Conservation (phyloP, 2,888 invertebrate genomes). For the Drosophila sordidula region DNA sequence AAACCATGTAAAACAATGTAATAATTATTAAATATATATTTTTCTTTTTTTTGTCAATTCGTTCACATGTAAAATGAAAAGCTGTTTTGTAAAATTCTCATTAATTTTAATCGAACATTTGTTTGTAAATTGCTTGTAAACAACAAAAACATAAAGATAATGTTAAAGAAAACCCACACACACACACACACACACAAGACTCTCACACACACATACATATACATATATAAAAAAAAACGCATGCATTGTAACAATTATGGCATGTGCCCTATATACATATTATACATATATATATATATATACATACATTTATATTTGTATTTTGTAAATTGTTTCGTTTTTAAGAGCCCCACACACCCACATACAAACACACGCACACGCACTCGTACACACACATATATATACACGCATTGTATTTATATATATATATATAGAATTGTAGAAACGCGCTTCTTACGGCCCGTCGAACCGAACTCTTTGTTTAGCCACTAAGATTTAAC, state of each 20-base stretch:
- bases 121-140: slow-evolving; percentile 63
- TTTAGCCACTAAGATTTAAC: slow-evolving; percentile 66
- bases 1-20: slow-evolving; percentile 58
- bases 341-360: slow-evolving; percentile 51
- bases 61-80: slow-evolving; percentile 68
- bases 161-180: slow-evolving; percentile 22
- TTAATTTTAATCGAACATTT: slow-evolving; percentile 65
- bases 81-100: slow-evolving; percentile 70
- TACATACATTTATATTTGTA: slow-evolving; percentile 48
- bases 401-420: slow-evolving; percentile 70
- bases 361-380: slow-evolving; percentile 17
- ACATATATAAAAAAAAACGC: slow-evolving; percentile 16
- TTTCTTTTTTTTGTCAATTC: slow-evolving; percentile 61
- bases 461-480: slow-evolving; percentile 45
- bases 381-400: slow-evolving; percentile 30
- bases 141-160: slow-evolving; percentile 30
- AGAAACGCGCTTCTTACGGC: slow-evolving; percentile 33
- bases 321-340: slow-evolving; percentile 69
- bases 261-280: slow-evolving; percentile 26
- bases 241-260: slow-evolving; percentile 28
- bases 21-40: slow-evolving; percentile 30
- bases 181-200: slow-evolving; percentile 32
- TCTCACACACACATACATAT: slow-evolving; percentile 23
- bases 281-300: slow-evolving; percentile 37
- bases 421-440: slow-evolving; percentile 42